Conservation (phyloP, 2,113 vertebrate species). For the Rallus limicola region DNA sequence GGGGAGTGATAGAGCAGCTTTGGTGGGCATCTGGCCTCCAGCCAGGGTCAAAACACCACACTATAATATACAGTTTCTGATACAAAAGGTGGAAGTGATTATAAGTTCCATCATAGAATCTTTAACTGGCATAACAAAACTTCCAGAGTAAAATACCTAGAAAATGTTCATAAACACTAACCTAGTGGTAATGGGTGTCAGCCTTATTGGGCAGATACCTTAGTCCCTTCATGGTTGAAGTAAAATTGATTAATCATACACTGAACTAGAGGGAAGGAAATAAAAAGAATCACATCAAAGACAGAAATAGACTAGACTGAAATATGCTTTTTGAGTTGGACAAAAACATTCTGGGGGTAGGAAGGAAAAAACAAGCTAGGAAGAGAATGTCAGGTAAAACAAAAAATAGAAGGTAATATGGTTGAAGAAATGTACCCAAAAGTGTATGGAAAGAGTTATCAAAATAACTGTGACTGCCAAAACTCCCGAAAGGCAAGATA, state of each 20-base stretch:
- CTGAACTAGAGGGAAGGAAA: not conserved
- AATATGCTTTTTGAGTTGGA: not conserved
- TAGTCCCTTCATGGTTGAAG: not conserved
- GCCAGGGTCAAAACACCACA: no score
- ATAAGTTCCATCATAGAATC: not conserved
- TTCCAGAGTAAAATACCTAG: slow-evolving; percentile 7
- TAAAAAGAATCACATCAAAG: not conserved
- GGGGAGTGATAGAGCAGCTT: no score
- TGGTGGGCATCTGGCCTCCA: no score
- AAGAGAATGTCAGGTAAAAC: not conserved
- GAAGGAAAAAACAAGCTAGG: not conserved
- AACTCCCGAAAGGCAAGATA: not conserved
- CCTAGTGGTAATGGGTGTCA: not conserved
- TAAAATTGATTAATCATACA: not conserved
- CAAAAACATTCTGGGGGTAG: not conserved
- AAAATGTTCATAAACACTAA: not conserved
- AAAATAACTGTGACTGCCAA: not conserved
- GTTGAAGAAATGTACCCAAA: not conserved
- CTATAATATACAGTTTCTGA: fast-evolving
- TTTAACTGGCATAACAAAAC: not conserved
- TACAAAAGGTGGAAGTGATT: not conserved
- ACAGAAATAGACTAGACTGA: not conserved
- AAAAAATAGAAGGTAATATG: not conserved
- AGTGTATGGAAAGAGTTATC: not conserved
- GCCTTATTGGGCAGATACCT: not conserved